These are phyloP conservation scores for Karalla daura DNA, from an alignment of 2,797 vertebrate species.

Conservation along the genomic window DNA sequence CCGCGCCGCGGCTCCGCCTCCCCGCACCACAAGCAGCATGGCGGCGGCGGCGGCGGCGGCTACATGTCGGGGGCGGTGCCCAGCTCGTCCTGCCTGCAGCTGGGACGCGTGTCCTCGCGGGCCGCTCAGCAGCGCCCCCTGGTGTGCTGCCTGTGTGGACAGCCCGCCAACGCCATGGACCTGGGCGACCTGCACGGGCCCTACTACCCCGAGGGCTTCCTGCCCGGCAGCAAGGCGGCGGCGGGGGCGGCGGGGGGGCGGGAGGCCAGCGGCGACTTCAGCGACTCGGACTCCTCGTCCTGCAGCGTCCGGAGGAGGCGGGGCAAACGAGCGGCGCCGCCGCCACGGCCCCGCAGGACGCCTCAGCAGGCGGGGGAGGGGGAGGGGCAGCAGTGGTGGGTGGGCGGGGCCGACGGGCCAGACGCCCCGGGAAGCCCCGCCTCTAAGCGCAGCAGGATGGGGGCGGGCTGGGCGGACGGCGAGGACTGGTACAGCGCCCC, in stretches of 20 bases:
- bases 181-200: constrained; percentile 87
- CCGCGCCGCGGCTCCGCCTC: too few relatives aligned
- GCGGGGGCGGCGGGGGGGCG: constrained; percentile 48
- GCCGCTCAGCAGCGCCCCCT: constrained; percentile 65
- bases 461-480: constrained; percentile 1
- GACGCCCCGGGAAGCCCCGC: constrained; percentile 53
- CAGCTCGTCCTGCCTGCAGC: constrained; percentile 79
- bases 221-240: constrained; percentile 57
- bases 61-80: constrained; percentile 73
- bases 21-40: constrained; percentile 60
- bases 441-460: constrained; percentile 66
- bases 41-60: constrained; percentile 12
- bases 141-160: constrained; percentile 83
- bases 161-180: constrained; percentile 82
- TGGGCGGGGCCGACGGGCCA: too few relatives aligned
- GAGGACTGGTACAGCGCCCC: constrained; percentile 85
- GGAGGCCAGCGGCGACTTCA: constrained; percentile 67
- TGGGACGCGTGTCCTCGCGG: constrained; percentile 70
- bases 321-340: constrained; percentile 35
- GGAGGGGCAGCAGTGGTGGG: constrained; percentile 51
- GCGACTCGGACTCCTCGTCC: constrained; percentile 79
- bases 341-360: constrained; percentile 28
- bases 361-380: constrained; percentile 58
- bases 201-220: constrained; percentile 83
- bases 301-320: constrained; percentile 48